Evolutionary conservation across 2,113 vertebrate species (phyloP).

Genomic region (Thalassoma bifasciatum): DNA sequence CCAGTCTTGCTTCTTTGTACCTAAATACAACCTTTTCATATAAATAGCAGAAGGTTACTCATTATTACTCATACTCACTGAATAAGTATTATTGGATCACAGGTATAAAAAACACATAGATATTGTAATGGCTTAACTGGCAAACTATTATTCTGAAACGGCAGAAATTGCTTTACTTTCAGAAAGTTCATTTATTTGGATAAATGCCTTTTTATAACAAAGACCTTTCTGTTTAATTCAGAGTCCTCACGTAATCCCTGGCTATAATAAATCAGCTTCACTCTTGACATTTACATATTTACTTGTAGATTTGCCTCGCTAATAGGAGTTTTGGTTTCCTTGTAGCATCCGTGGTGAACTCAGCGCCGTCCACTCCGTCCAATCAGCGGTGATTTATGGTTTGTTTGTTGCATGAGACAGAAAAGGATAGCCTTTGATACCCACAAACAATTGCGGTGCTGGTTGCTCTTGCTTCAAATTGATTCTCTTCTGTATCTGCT

Average conservation of each 20-base stretch:
- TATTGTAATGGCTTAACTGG: too few species aligned
- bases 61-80: too few species aligned
- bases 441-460: constrained; percentile 64
- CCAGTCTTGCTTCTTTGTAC: too few species aligned
- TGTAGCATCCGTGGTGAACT: constrained; percentile 25
- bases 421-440: constrained; percentile 66
- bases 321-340: constrained; percentile 42
- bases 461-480: constrained; percentile 69
- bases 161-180: too few species aligned
- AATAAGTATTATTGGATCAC: too few species aligned
- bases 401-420: constrained; percentile 74
- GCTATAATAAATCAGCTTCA: constrained; percentile 15
- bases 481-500: constrained; percentile 75
- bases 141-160: too few species aligned
- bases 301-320: constrained; percentile 32
- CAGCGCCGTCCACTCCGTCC: constrained; percentile 41
- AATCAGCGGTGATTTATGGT: constrained; percentile 78
- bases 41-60: too few species aligned
- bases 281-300: constrained; percentile 30
- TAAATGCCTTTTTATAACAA: background rate
- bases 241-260: background rate
- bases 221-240: background rate
- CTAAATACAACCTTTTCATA: too few species aligned
- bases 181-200: too few species aligned
- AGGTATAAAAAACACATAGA: too few species aligned